phyloP scores from a whole-genome alignment of 2,113 vertebrate species.

The Centropus unirufus region DNA sequence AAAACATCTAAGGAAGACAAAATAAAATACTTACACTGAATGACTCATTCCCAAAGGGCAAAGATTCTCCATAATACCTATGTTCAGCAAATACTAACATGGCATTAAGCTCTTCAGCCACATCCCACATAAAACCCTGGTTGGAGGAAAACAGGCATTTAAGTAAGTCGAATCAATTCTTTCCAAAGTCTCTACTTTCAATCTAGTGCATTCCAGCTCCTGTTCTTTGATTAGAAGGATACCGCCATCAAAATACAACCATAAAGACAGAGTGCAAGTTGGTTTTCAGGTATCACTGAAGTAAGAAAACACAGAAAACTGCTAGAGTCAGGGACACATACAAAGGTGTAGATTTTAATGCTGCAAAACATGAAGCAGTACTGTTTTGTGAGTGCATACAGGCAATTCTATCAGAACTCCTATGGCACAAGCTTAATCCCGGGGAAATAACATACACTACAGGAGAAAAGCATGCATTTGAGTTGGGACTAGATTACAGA shows the following conservation, averaged over 20 bases:
- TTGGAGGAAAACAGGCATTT: not conserved
- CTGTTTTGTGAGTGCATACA: not conserved
- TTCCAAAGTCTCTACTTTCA: not conserved
- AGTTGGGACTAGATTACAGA: not conserved
- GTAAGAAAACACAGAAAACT: not conserved
- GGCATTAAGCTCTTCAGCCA: conserved; percentile 88
- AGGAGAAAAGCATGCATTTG: not conserved
- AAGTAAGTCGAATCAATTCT: not conserved
- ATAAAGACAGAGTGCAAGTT: not conserved
- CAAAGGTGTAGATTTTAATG: not conserved
- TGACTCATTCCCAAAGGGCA: conserved; percentile 90
- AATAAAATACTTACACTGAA: conserved; percentile 80
- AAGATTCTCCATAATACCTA: conserved; percentile 93
- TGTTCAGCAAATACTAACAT: conserved; percentile 97
- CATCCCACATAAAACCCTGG: conserved; percentile 97
- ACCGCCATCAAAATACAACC: not conserved
- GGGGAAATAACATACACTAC: not conserved
- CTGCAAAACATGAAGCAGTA: not conserved
- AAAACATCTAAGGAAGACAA: not conserved
- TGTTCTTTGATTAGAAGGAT: not conserved
- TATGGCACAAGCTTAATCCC: not conserved
- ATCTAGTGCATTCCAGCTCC: not conserved
- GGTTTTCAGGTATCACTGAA: not conserved
- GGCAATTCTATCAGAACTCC: not conserved
- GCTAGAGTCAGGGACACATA: not conserved